Evolutionary conservation across 2,888 invertebrate genomes (phyloP).

Genomic region (Nineta flava): DNA sequence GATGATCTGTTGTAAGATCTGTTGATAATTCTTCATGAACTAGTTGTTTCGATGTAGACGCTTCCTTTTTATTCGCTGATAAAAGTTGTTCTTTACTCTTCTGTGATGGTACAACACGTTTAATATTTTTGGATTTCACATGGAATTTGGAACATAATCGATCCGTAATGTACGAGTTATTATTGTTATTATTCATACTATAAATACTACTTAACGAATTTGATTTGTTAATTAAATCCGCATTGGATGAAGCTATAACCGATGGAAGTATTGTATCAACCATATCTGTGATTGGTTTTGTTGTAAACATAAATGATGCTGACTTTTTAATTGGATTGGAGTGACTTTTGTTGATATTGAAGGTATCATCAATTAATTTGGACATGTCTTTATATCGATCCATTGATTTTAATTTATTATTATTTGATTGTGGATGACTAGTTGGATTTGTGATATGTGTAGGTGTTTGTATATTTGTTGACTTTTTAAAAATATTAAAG

Average conservation of each 20-base stretch:
- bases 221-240: slow-evolving; percentile 11
- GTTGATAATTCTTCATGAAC: too few relatives aligned
- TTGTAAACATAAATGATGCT: slow-evolving; percentile 25
- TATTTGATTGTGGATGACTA: not conserved
- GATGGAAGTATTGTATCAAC: not conserved
- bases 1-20: too few relatives aligned
- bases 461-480: not conserved
- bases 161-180: slow-evolving; percentile 46
- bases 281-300: slow-evolving; percentile 15
- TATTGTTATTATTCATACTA: not conserved
- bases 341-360: slow-evolving; percentile 21
- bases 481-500: not conserved
- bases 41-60: too few relatives aligned
- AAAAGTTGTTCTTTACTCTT: slow-evolving; percentile 11
- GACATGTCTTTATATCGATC: slow-evolving; percentile 58
- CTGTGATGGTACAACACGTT: slow-evolving; percentile 13
- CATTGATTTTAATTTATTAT: slow-evolving; percentile 50
- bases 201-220: not conserved
- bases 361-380: slow-evolving; percentile 49
- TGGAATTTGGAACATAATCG: slow-evolving; percentile 54
- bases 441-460: not conserved
- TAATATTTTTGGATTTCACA: slow-evolving; percentile 41
- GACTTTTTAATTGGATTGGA: slow-evolving; percentile 25
- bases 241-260: not conserved
- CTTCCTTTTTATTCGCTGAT: too few relatives aligned